phyloP scores from a whole-genome alignment of 2,888 invertebrate species.

The Nasonovia ribisnigri region DNA sequence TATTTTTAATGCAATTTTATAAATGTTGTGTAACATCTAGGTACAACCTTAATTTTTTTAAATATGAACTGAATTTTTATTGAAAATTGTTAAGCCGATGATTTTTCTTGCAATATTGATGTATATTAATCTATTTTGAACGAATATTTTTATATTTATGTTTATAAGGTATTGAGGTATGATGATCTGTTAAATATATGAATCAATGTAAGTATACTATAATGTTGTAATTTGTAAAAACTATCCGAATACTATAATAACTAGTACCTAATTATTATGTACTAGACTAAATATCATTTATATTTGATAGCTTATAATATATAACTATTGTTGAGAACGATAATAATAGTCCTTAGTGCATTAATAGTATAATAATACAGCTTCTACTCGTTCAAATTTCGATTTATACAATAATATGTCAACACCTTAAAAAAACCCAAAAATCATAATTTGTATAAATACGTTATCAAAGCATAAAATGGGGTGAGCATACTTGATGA shows the following conservation, averaged over 20 bases:
- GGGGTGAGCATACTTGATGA: background rate
- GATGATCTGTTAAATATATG: background rate
- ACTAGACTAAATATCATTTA: background rate
- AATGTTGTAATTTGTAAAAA: background rate
- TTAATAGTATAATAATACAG: background rate
- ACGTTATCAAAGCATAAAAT: background rate
- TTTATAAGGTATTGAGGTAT: background rate
- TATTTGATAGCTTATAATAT: background rate
- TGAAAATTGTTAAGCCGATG: background rate
- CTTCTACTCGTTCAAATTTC: background rate
- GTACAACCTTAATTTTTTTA: no score
- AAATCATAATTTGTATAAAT: background rate
- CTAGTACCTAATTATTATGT: background rate
- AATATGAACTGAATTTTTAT: background rate
- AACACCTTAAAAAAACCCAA: background rate
- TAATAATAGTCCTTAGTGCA: background rate
- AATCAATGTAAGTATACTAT: background rate
- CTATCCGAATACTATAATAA: background rate
- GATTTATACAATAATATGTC: background rate
- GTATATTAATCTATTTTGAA: background rate
- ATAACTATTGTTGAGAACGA: background rate
- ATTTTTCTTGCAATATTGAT: background rate
- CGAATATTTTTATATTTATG: background rate
- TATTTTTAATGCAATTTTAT: background rate
- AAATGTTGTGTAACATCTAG: background rate